These are phyloP conservation scores for Holothuria scabra DNA, from an alignment of 53 echinoderm and acorn worm species.

Conservation along the genomic window DNA sequence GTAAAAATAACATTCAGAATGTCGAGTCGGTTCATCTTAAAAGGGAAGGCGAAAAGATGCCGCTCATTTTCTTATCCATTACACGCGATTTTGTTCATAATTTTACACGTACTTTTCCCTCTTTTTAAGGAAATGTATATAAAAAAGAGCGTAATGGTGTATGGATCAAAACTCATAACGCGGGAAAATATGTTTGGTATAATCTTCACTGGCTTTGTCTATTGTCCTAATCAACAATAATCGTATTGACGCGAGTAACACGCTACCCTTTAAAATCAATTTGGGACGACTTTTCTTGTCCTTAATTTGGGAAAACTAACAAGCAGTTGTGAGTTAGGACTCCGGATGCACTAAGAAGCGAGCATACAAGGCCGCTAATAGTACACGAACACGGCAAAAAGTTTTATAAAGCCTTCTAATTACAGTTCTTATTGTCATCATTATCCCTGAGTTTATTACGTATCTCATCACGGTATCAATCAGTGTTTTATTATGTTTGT, in stretches of 20 bases:
- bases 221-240: constrained; percentile 35
- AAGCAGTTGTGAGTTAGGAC: neutral
- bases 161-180: too few species aligned
- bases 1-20: too few species aligned
- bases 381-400: constrained; percentile 23
- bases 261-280: constrained; percentile 46
- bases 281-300: neutral
- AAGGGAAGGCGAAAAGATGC: too few species aligned
- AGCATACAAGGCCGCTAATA: constrained; percentile 20
- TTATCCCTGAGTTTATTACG: constrained; percentile 7
- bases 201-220: constrained; percentile 16
- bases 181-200: constrained; percentile 2
- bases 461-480: neutral
- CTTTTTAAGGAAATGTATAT: too few species aligned
- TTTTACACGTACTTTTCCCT: too few species aligned
- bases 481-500: too few species aligned
- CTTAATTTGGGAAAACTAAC: neutral
- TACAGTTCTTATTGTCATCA: constrained; percentile 2
- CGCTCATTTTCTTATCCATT: too few species aligned
- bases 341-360: constrained; percentile 2
- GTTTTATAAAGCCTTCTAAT: constrained; percentile 15
- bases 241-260: constrained; percentile 19
- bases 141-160: too few species aligned
- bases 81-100: too few species aligned
- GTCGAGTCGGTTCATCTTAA: too few species aligned